Evolutionary conservation across 2,113 vertebrate genomes (phyloP).

Genomic region (Oncorhynchus keta): DNA sequence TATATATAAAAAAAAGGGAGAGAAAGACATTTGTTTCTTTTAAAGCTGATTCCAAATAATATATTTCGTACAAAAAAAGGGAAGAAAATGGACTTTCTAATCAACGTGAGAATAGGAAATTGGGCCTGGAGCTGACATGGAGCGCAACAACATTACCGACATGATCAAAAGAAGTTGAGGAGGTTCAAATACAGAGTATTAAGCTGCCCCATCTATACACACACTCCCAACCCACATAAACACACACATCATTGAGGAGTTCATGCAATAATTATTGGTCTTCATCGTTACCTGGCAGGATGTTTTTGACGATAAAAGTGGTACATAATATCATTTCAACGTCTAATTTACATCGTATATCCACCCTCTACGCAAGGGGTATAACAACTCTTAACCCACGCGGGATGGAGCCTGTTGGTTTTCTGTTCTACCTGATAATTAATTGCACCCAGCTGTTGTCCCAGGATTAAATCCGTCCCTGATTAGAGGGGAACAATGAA

Average conservation of each 20-base stretch:
- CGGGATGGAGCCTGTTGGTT: no score
- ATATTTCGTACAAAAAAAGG: slow-evolving; percentile 47
- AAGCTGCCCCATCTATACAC: slow-evolving; percentile 43
- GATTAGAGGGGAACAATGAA: no score
- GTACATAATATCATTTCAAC: slow-evolving; percentile 38
- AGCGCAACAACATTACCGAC: slow-evolving; percentile 38
- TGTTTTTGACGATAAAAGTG: slow-evolving; percentile 40
- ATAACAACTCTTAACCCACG: no score
- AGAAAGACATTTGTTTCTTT: slow-evolving; percentile 23
- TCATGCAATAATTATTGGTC: slow-evolving; percentile 47
- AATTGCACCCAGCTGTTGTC: no score
- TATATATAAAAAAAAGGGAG: slow-evolving; percentile 38
- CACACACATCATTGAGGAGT: slow-evolving; percentile 33
- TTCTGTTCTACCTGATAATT: no score
- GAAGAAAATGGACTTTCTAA: slow-evolving; percentile 31
- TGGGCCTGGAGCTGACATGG: slow-evolving; percentile 51
- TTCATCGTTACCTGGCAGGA: slow-evolving; percentile 18
- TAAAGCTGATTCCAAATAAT: slow-evolving; percentile 63
- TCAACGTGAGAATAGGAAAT: slow-evolving; percentile 48
- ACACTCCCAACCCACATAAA: slow-evolving; percentile 38
- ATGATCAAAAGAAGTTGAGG: slow-evolving; percentile 49
- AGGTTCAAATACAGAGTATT: no score
- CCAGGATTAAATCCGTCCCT: no score
- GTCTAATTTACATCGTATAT: slow-evolving; percentile 9
- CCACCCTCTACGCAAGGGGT: neutral